Evolutionary conservation across 2,888 invertebrate species (phyloP).

Genomic region (Drymonia ruficornis): DNA sequence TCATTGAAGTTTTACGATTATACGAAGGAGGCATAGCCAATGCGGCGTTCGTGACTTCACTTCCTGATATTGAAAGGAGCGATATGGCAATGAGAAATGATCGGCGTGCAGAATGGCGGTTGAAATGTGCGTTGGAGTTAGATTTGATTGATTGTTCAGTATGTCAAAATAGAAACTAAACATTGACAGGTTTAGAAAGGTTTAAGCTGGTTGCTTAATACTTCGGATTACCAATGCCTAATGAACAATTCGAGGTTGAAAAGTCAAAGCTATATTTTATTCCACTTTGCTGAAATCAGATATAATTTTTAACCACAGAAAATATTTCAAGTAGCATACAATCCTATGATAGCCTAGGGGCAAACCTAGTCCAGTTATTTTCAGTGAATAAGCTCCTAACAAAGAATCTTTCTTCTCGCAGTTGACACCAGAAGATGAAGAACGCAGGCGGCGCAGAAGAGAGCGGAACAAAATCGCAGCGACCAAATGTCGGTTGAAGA

Average conservation of each 20-base stretch:
- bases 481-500: conserved; percentile 97
- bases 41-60: conserved; percentile 71
- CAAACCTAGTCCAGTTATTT: too few species aligned
- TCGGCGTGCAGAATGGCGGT: conserved; percentile 40
- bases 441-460: conserved; percentile 92
- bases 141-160: conserved; percentile 10
- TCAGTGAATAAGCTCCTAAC: too few species aligned
- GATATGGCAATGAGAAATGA: conserved; percentile 65
- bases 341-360: too few species aligned
- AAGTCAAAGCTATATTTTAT: too few species aligned
- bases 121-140: conserved; percentile 7
- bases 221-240: not conserved
- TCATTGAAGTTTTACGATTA: conserved; percentile 79
- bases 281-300: too few species aligned
- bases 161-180: not conserved
- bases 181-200: conserved; percentile 3
- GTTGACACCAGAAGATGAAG: conserved; percentile 97
- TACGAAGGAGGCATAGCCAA: conserved; percentile 77
- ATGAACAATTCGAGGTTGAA: too few species aligned
- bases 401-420: conserved; percentile 55
- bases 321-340: too few species aligned
- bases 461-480: conserved; percentile 98
- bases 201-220: not conserved
- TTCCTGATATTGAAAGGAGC: conserved; percentile 67
- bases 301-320: too few species aligned